phyloP scores from a whole-genome alignment of 2,113 vertebrate genomes.

The Abramis brama region DNA sequence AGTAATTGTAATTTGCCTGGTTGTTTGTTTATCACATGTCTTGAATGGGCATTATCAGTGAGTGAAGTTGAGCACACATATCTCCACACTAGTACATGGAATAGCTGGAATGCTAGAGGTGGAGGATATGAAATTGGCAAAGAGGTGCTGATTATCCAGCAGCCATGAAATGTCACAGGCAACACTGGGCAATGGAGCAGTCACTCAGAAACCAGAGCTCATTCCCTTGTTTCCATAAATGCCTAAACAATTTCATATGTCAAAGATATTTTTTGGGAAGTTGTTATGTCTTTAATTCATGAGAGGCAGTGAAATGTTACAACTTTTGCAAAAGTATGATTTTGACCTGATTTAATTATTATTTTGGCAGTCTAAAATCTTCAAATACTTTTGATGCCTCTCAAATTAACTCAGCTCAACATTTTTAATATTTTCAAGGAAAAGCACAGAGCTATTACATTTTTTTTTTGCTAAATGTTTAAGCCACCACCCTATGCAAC shows the following conservation, averaged over 20 bases:
- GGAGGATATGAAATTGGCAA: neutral
- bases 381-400: neutral
- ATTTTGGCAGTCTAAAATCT: neutral
- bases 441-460: neutral
- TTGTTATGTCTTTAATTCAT: neutral
- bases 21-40: neutral
- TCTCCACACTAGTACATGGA: neutral
- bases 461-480: neutral
- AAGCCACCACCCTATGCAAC: neutral
- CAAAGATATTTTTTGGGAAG: neutral
- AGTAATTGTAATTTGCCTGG: neutral
- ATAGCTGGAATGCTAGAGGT: neutral
- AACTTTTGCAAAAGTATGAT: neutral
- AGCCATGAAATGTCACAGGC: constrained; percentile 43
- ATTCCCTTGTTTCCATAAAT: neutral
- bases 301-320: neutral
- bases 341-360: neutral
- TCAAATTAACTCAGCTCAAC: neutral
- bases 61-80: neutral
- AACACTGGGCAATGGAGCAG: constrained; percentile 19
- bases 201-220: constrained; percentile 23
- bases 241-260: neutral
- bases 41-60: neutral
- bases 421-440: neutral
- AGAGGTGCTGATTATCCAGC: constrained; percentile 14